Evolutionary conservation across 2,888 invertebrate genomes (phyloP).

Genomic region (Rhingia rostrata): DNA sequence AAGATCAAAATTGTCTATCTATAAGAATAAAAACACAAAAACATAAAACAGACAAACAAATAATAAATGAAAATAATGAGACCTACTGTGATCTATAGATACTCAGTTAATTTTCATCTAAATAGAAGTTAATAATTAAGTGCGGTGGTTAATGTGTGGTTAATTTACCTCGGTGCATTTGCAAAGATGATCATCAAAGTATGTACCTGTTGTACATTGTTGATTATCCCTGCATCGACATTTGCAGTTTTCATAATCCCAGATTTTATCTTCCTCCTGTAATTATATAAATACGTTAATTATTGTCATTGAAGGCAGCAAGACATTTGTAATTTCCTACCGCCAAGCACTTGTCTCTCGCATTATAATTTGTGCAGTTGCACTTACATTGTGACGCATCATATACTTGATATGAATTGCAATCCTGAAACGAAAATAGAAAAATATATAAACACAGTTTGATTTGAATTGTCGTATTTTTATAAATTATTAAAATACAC

Average conservation of each 20-base stretch:
- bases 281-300: conserved; percentile 59
- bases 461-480: too few species aligned
- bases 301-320: not conserved
- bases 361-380: conserved; percentile 85
- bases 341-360: conserved; percentile 84
- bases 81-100: conserved; percentile 59
- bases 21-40: conserved; percentile 79
- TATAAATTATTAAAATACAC: too few species aligned
- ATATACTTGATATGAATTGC: conserved; percentile 85
- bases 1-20: conserved; percentile 80
- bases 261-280: conserved; percentile 84
- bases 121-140: conserved; percentile 75
- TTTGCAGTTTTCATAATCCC: conserved; percentile 86
- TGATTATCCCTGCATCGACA: conserved; percentile 85
- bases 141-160: conserved; percentile 41
- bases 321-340: conserved; percentile 63
- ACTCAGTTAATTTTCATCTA: conserved; percentile 52
- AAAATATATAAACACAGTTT: not conserved
- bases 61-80: conserved; percentile 57
- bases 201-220: conserved; percentile 86
- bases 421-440: conserved; percentile 81
- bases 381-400: conserved; percentile 85
- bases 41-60: conserved; percentile 68
- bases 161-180: conserved; percentile 79
- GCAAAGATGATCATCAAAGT: conserved; percentile 84